These are phyloP conservation scores for Eremobia ochroleuca DNA, from an alignment of 2,888 invertebrate species.

Conservation along the genomic window DNA sequence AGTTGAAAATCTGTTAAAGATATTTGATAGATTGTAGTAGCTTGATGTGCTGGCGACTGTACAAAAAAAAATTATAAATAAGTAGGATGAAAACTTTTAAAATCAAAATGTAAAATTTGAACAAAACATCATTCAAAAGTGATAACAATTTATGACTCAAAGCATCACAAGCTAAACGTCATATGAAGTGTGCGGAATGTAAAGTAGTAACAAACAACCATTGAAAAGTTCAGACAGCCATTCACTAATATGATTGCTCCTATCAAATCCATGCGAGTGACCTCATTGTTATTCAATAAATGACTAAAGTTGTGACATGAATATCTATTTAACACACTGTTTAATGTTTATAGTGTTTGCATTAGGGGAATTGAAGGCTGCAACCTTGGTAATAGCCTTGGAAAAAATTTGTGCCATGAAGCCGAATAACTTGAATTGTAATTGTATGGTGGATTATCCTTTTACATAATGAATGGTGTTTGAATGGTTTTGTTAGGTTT, in stretches of 20 bases:
- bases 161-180: constrained; percentile 12
- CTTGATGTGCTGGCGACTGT: too few species aligned
- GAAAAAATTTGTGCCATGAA: constrained; percentile 41
- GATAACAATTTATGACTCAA: constrained; percentile 5
- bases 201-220: constrained; percentile 44
- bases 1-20: too few species aligned
- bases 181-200: constrained; percentile 38
- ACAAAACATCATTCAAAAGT: neutral
- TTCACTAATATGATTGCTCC: constrained; percentile 53
- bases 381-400: constrained; percentile 66
- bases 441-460: constrained; percentile 50
- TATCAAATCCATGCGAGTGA: constrained; percentile 54
- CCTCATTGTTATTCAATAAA: constrained; percentile 68
- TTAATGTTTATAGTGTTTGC: constrained; percentile 38
- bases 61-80: too few species aligned
- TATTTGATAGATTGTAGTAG: too few species aligned
- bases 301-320: constrained; percentile 66
- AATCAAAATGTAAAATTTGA: neutral
- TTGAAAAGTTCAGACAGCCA: constrained; percentile 47
- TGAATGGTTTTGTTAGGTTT: constrained; percentile 27
- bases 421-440: constrained; percentile 26
- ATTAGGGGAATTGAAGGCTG: constrained; percentile 53
- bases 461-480: constrained; percentile 30
- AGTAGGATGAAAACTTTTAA: neutral
- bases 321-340: constrained; percentile 53